A percentile compares a stretch with the other conserved stretches of the same genome.
Conservation (phyloP, 1,140 invertebrate species). For the Akabosia matsudoensis region DNA sequence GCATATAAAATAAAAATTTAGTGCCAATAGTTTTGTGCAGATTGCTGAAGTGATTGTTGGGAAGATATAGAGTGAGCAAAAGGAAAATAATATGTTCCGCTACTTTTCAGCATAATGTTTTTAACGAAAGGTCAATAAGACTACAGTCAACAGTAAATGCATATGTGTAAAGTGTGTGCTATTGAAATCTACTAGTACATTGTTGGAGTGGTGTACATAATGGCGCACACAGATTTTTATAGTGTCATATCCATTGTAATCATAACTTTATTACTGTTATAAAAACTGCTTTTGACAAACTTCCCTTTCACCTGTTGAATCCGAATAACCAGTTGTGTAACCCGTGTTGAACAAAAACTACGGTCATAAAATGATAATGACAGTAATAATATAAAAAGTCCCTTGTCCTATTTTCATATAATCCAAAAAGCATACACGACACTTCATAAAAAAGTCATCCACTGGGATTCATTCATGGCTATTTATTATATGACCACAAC, state of each 20-base stretch:
- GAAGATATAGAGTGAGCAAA: too few species aligned
- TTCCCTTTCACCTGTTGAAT: slow-evolving; percentile 23
- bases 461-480: not conserved
- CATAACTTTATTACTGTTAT: slow-evolving; percentile 14
- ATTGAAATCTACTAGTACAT: too few species aligned
- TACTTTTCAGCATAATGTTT: too few species aligned
- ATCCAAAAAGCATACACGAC: not conserved
- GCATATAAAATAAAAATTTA: slow-evolving; percentile 5
- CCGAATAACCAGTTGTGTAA: not conserved
- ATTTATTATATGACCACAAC: not conserved
- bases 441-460: not conserved
- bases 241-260: slow-evolving; percentile 5
- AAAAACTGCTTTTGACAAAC: not conserved
- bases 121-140: too few species aligned
- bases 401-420: too few species aligned
- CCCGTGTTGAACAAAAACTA: not conserved
- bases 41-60: too few species aligned
- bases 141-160: too few species aligned
- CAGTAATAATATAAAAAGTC: too few species aligned
- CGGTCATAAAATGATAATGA: not conserved
- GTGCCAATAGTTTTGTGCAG: too few species aligned
- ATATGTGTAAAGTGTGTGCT: too few species aligned
- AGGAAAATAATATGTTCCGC: too few species aligned
- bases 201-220: too few species aligned
- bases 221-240: slow-evolving; percentile 7